Base-by-base conservation (phyloP, 2,888 invertebrate genomes). In the Chirona hameri region DNA sequence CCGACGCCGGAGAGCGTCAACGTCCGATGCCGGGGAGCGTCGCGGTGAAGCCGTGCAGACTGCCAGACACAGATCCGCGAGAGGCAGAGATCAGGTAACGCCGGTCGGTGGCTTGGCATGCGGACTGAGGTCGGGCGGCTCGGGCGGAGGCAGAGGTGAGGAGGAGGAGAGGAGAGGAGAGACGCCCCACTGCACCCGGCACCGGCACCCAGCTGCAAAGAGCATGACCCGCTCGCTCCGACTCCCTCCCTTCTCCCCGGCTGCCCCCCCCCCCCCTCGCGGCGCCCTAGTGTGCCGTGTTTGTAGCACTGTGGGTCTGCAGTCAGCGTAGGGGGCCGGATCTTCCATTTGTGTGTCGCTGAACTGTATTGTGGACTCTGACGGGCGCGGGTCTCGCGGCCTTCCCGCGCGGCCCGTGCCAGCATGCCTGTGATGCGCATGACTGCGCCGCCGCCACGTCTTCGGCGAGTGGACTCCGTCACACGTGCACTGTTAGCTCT, bases 391-490 rank as follows among this genome's bases (percentile, higher is more conserved):
- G 72, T 7, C 65, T 57, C n/a, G 65, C 65, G 65, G 65, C 65
- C 10, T 65, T 10, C n/a, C n/a, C 65, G 27, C n/a, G 65, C 7
- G n/a, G n/a, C 65, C 39, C 27, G 76, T 12, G 39, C 24, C 12
- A 18, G 76, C 76, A 76, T 76, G 76, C 46, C 76, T 76, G 76
- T 76, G 39, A 72, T 4, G 39, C 76, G 76, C 76, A 76, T 76
- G 76, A 27, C 31, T 18, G 72, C 29, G 72, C 29, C 31, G 31
- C 31, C 31, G 31, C 31, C 31, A 29, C 31, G 15, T 29, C 72
- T 72, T 31, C 76, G 76, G 46, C 76, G 65, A 10, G 65, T n/a
- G 39, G 76, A 46, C 27, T 24, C 15, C 31, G n/a, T n/a, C 31
- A 18, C 31, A 14, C 72, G 18, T n/a, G 39, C 76, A 76, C 76